Evolutionary conservation across 1,140 invertebrate genomes (phyloP).

Genomic region (Drosophila lacertosa): DNA sequence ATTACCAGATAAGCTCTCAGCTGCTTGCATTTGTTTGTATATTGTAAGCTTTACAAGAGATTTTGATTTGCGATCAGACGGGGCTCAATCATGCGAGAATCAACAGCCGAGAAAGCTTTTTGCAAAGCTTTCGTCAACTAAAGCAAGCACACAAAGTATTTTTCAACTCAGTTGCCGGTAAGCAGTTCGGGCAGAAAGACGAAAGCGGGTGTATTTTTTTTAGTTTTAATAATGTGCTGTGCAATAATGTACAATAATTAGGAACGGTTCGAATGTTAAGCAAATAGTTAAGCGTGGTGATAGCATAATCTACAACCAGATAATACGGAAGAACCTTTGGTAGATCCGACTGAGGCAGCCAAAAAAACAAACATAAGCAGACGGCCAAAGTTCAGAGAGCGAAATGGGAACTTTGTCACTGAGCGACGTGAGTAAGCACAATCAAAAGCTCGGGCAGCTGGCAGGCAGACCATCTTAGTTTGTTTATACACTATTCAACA

Average conservation of each 20-base stretch:
- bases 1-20: background rate
- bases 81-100: no score
- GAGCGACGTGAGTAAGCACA: slow-evolving; percentile 54
- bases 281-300: background rate
- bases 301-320: slow-evolving; percentile 14
- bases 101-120: background rate
- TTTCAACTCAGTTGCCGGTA: slow-evolving; percentile 5
- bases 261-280: background rate
- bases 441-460: slow-evolving; percentile 1
- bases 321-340: slow-evolving; percentile 15
- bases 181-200: background rate
- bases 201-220: background rate
- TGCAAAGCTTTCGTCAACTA: slow-evolving; percentile 4
- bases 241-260: background rate
- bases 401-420: slow-evolving; percentile 62
- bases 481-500: slow-evolving; percentile 39
- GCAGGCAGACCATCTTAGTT: slow-evolving; percentile 1
- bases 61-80: background rate
- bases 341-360: background rate
- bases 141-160: background rate
- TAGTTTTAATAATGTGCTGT: background rate
- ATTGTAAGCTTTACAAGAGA: background rate
- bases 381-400: slow-evolving; percentile 42
- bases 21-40: slow-evolving; percentile 58
- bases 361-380: background rate